Base-by-base conservation (phyloP, 2,113 vertebrate species). In the Notothenia rossii region DNA sequence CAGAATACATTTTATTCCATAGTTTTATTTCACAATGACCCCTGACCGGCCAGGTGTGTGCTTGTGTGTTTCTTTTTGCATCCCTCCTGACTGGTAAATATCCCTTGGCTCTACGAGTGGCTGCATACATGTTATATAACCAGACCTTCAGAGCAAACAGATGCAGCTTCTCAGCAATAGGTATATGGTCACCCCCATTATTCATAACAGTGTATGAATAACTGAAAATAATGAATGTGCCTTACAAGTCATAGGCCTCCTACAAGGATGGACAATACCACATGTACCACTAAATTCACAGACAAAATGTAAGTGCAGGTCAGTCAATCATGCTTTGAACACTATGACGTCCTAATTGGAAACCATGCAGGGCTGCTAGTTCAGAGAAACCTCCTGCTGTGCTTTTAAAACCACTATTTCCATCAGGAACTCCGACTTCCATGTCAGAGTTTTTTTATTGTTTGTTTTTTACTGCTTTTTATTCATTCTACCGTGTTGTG, bases 111-210 rank as follows among this genome's bases (percentile, higher is more conserved):
- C 25, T 20, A 77, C 7, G 29, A 71, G 74, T 73, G 55, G 29
- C 70, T 48, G 18, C 78, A 54, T 48, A 73, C 36, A n/a, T 72
- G 69, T 83, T 91, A 77, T 72, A 65, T 89, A 88, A 91, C 71
- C 17, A 55, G 40, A 86, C 12, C 56, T 83, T 55, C 36, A 66
- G 70, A 56, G 43, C n/a, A 72, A 83, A 83, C 49, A 71, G 25
- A 67, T 60, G 10, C 10, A 53, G 74, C 72, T 33, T 77, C 53
- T 60, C 81, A 58, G 72, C 55, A 81, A 86, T 71, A 87, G 87
- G 87, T 83, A 29, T 25, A 56, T 15, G 46, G 33, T 71, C 71
- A 78, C 36, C 53, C 78, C 62, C 17, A 53, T 50, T 25, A 25
- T 29, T 58, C 59, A 82, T 65, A 13, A 70, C n/a, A 9, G 46